phyloP scores from a whole-genome alignment of 2,797 vertebrate species.

The Pyrrhura leucotis region DNA sequence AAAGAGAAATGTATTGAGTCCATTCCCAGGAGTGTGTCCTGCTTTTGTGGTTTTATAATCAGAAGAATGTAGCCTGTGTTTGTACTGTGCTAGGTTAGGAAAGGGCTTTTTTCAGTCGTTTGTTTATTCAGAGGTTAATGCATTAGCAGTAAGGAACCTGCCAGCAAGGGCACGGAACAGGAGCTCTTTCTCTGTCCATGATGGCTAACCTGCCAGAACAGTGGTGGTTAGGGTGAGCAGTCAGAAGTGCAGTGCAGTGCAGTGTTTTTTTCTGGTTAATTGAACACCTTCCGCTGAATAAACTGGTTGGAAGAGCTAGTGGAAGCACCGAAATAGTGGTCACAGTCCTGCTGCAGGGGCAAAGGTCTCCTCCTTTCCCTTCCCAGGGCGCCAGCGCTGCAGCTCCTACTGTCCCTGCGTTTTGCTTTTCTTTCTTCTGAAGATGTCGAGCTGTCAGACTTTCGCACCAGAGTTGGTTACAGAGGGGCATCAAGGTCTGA shows the following conservation, averaged over 20 bases:
- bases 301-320: not conserved
- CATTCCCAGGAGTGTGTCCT: slow-evolving; percentile 50
- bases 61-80: slow-evolving; percentile 51
- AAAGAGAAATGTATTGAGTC: slow-evolving; percentile 35
- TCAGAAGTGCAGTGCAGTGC: not conserved
- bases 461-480: not conserved
- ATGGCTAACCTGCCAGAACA: not conserved
- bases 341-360: not conserved
- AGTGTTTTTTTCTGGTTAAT: not conserved
- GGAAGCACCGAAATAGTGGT: not conserved
- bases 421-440: not conserved
- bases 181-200: not conserved
- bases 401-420: not conserved
- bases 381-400: not conserved
- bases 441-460: not conserved
- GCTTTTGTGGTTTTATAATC: slow-evolving; percentile 9
- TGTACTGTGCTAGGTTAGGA: slow-evolving; percentile 20
- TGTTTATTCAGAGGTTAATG: slow-evolving; percentile 57
- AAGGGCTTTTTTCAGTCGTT: not conserved
- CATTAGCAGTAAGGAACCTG: slow-evolving; percentile 15
- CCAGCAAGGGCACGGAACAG: not conserved
- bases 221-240: not conserved
- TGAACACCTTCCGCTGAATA: not conserved
- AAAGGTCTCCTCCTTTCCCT: not conserved
- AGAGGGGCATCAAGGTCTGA: not conserved